Percentiles rank a stretch among this genome's conserved stretches.
Conservation (phyloP, 2,797 vertebrate species). For the Hypotaenidia philippensis region DNA sequence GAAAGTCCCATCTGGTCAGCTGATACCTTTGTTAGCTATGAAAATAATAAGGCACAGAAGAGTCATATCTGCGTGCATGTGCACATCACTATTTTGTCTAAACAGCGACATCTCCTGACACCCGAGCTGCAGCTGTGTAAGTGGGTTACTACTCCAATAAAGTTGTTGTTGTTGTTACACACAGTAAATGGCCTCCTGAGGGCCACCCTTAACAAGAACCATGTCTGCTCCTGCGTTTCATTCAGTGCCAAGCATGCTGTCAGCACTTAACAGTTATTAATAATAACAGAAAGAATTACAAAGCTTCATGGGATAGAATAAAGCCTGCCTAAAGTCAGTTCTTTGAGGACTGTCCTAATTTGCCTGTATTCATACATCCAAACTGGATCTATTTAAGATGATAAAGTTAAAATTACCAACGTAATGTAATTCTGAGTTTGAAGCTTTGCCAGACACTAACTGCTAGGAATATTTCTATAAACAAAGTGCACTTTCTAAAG, state of each 20-base stretch:
- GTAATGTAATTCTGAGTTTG: constrained; percentile 9
- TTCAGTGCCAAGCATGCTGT: constrained; percentile 70
- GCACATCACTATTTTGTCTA: constrained; percentile 2
- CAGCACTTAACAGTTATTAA: constrained; percentile 73
- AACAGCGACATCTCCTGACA: constrained; percentile 73
- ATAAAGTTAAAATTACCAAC: constrained; percentile 52
- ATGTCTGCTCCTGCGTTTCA: constrained; percentile 58
- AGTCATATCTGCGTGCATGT: background rate
- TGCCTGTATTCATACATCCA: background rate
- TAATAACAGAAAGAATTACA: constrained; percentile 65
- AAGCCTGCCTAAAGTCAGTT: constrained; percentile 35
- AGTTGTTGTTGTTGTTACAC: constrained; percentile 69
- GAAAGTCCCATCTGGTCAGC: background rate
- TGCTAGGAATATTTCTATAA: constrained; percentile 27
- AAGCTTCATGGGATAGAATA: constrained; percentile 47
- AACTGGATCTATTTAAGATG: constrained; percentile 52
- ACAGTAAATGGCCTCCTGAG: constrained; percentile 63
- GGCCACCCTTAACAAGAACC: constrained; percentile 67
- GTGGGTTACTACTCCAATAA: constrained; percentile 45
- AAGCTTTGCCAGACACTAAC: constrained; percentile 38
- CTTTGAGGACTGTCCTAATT: constrained; percentile 5
- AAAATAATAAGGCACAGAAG: background rate
- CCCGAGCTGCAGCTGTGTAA: background rate
- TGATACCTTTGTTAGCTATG: background rate
- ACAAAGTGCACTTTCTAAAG: constrained; percentile 47